phyloP scores from a whole-genome alignment of 2,113 vertebrate species.

The Smithornis capensis region DNA sequence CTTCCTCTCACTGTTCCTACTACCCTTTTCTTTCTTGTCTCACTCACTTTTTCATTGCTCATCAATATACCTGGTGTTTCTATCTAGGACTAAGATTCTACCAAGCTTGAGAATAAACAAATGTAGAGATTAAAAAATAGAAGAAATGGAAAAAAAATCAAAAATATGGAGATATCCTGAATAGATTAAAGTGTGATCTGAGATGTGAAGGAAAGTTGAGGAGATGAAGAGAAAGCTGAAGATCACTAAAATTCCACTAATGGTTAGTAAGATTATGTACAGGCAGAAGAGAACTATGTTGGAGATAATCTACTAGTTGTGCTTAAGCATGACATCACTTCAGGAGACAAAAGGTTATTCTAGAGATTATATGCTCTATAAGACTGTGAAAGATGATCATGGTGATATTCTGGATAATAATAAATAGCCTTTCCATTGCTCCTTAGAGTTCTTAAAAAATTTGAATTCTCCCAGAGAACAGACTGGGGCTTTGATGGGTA shows the following conservation, averaged over 20 bases:
- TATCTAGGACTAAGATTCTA: not conserved
- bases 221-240: not conserved
- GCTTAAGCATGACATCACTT: not conserved
- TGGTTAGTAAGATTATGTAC: not conserved
- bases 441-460: not conserved
- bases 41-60: not conserved
- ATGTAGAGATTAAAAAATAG: not conserved
- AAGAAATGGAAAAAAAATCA: not conserved
- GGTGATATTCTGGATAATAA: not conserved
- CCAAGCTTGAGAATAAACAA: not conserved
- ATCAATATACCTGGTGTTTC: not conserved
- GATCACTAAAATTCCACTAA: not conserved
- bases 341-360: not conserved
- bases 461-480: not conserved
- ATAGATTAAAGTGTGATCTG: not conserved
- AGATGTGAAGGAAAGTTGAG: not conserved
- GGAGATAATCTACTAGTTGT: not conserved
- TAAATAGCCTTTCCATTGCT: not conserved
- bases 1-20: not conserved
- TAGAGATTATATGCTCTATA: not conserved
- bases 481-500: rapidly evolving
- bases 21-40: not conserved
- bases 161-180: not conserved
- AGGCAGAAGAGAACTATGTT: not conserved
- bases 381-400: not conserved